A percentile compares a stretch with the other conserved stretches of the same genome.
Conservation (phyloP, 2,797 vertebrate genomes). For the Scleropages formosus region DNA sequence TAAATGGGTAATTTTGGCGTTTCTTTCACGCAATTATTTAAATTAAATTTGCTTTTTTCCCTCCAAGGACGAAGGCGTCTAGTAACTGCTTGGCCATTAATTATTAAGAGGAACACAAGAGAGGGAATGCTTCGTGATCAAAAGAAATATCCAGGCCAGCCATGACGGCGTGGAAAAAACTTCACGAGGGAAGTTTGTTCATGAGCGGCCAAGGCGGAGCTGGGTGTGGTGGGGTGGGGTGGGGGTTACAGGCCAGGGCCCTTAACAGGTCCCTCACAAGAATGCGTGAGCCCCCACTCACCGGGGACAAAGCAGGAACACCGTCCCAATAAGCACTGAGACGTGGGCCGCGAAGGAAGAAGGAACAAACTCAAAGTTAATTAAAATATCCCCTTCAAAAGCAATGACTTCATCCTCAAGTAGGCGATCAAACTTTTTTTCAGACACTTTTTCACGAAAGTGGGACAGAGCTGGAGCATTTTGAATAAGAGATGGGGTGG, state of each 20-base stretch:
- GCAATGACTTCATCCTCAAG: constrained; percentile 53
- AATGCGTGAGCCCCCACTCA: constrained; percentile 10
- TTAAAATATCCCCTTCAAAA: constrained; percentile 59
- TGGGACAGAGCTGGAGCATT: constrained; percentile 47
- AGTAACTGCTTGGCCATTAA: constrained; percentile 50
- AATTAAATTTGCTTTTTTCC: constrained; percentile 42
- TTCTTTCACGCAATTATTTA: constrained; percentile 59
- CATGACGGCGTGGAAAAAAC: constrained; percentile 10
- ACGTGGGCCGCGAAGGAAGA: background rate
- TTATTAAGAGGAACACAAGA: constrained; percentile 53
- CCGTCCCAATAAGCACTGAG: background rate
- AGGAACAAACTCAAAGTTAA: constrained; percentile 50
- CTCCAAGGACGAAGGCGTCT: constrained; percentile 48
- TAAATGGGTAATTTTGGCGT: constrained; percentile 58
- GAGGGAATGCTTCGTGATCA: constrained; percentile 29
- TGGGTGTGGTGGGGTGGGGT: background rate
- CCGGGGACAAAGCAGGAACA: background rate
- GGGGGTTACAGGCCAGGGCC: constrained; percentile 1
- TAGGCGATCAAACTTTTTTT: constrained; percentile 59
- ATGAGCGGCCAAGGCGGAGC: background rate
- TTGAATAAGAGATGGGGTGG: constrained; percentile 44
- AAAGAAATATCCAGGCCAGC: constrained; percentile 40
- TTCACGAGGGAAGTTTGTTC: background rate
- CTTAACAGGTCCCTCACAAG: constrained; percentile 48
- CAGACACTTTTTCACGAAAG: constrained; percentile 56